Evolutionary conservation across 2,888 invertebrate species (phyloP).

Genomic region (Nephrotoma guestfalica): DNA sequence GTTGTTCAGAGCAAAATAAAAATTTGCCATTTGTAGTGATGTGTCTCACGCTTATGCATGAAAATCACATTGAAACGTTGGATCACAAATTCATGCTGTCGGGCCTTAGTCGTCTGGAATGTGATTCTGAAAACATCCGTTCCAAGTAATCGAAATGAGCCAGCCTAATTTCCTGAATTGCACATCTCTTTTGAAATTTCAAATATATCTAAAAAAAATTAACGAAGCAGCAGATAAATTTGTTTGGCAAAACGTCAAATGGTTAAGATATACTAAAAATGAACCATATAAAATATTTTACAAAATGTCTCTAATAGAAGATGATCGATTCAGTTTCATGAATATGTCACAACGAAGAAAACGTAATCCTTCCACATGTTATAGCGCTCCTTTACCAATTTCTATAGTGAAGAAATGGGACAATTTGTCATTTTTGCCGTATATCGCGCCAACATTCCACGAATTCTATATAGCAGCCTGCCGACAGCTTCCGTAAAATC

Average conservation of each 20-base stretch:
- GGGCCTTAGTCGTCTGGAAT: no score
- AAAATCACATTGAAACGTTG: neutral
- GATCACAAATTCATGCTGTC: neutral
- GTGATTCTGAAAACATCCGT: no score
- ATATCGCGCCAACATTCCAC: no score
- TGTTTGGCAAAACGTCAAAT: neutral
- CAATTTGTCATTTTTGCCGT: no score
- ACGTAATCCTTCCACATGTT: neutral
- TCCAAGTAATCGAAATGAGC: neutral
- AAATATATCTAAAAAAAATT: neutral
- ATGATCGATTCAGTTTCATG: neutral
- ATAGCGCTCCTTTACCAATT: neutral
- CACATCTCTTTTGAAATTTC: neutral
- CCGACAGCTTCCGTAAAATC: no score
- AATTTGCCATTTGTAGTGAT: neutral
- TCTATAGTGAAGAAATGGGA: neutral
- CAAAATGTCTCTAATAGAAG: no score
- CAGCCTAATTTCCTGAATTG: no score
- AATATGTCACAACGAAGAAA: neutral
- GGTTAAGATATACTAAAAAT: neutral
- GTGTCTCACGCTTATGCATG: neutral
- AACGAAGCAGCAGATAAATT: neutral
- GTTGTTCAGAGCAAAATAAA: neutral
- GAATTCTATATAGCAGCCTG: no score
- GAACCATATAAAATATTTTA: neutral